Evolutionary conservation across 1,140 invertebrate species (phyloP), one percentile per base, ranked within the genome.

Genomic region (Euglossa dilemma): DNA sequence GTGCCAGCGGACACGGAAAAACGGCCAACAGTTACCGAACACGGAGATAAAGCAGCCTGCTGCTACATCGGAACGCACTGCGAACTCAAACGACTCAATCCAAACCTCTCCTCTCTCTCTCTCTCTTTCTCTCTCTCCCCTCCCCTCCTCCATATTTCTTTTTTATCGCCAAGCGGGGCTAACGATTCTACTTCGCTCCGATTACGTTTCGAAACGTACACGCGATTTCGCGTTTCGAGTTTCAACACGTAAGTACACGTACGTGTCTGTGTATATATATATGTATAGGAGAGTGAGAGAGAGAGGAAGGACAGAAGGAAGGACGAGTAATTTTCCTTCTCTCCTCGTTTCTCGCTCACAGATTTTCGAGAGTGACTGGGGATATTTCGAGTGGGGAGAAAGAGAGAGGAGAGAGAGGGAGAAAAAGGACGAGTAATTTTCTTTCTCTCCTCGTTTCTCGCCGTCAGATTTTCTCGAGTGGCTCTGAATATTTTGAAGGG

Each of bases 281-380:
- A 57, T 11, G 7, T 57, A 57, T 11, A 2, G 64, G 23, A 25
- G n/a, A 6, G n/a, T 11, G 50, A 18, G 63, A 16, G 18, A 47
- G 6, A 43, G 56, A 63, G n/a, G n/a, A n/a, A n/a, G n/a, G n/a
- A n/a, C n/a, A n/a, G n/a, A n/a, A n/a, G n/a, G n/a, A n/a, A n/a
- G n/a, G n/a, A n/a, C n/a, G n/a, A n/a, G n/a, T n/a, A n/a, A n/a
- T n/a, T n/a, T n/a, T n/a, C n/a, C n/a, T n/a, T n/a, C n/a, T n/a
- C n/a, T n/a, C n/a, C n/a, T n/a, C n/a, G n/a, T n/a, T n/a, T n/a
- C n/a, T n/a, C n/a, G n/a, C n/a, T n/a, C n/a, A n/a, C 56, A 76
- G 83, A 85, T 56, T 76, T 61, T 72, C 74, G 73, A 64, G 80
- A 61, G 25, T 79, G 71, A 86, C 77, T 89, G 77, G 64, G 86